Percentiles rank a stretch among this genome's conserved stretches.
These are phyloP conservation scores for Eciton burchellii DNA, from an alignment of 1,140 invertebrate species.

Conservation along the genomic window DNA sequence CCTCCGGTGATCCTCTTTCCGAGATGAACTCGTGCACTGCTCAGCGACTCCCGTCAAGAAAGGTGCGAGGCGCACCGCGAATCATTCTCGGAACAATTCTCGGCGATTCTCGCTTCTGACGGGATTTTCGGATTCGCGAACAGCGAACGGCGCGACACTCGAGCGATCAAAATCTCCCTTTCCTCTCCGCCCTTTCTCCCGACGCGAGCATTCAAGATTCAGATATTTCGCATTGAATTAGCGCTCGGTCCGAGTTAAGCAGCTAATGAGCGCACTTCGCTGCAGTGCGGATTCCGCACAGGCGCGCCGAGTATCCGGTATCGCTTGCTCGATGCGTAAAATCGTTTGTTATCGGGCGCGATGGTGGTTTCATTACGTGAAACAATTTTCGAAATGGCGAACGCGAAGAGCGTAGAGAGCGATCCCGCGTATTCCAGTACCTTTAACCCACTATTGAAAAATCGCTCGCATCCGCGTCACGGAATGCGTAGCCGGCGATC, in stretches of 20 bases:
- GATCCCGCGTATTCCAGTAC: conserved; percentile 11
- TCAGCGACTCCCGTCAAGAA: background rate
- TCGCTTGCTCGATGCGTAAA: conserved; percentile 14
- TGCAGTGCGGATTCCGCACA: background rate
- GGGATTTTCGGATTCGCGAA: too few relatives aligned
- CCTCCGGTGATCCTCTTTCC: conserved; percentile 33
- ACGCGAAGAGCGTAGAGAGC: background rate
- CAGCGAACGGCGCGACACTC: too few relatives aligned
- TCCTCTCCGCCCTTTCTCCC: background rate
- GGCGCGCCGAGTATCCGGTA: conserved; percentile 4
- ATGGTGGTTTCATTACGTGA: conserved; percentile 50
- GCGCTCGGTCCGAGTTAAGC: background rate
- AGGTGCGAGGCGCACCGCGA: background rate
- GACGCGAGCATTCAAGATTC: conserved; percentile 24
- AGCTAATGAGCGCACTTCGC: conserved; percentile 7
- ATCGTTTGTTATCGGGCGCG: conserved; percentile 26
- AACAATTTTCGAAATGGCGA: conserved; percentile 48
- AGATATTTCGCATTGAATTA: conserved; percentile 38
- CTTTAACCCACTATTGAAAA: conserved; percentile 53
- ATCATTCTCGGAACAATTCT: conserved; percentile 23
- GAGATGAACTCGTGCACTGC: conserved; percentile 47
- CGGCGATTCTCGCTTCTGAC: conserved; percentile 5
- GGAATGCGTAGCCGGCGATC: conserved; percentile 44
- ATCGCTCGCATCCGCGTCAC: conserved; percentile 47
- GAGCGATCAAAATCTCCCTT: background rate